Percentiles rank a stretch among this genome's conserved stretches.
Conservation (phyloP, 2,113 vertebrate genomes). For the Sinocyclocheilus rhinocerous region DNA sequence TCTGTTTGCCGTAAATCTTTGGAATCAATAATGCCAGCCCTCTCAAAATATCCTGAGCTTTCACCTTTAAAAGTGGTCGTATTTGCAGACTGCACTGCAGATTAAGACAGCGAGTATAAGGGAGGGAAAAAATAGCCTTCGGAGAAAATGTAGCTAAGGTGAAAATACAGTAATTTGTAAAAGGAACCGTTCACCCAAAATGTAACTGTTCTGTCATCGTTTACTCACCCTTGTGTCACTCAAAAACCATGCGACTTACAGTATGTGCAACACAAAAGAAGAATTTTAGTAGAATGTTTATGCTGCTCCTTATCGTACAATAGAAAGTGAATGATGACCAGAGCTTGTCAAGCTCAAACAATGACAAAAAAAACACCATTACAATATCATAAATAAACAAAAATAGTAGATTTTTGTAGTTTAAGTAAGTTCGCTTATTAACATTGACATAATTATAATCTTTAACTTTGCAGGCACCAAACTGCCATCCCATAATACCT, state of each 20-base stretch:
- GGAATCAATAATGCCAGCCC: not conserved
- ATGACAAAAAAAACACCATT: too few relatives aligned
- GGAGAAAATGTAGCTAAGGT: not conserved
- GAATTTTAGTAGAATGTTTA: too few relatives aligned
- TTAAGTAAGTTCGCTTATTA: too few relatives aligned
- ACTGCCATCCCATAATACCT: too few relatives aligned
- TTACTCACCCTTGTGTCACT: not conserved
- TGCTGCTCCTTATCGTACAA: too few relatives aligned
- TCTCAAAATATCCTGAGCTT: not conserved
- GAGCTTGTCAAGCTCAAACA: too few relatives aligned
- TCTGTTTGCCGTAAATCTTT: not conserved
- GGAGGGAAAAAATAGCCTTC: not conserved
- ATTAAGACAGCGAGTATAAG: not conserved
- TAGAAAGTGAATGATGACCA: too few relatives aligned
- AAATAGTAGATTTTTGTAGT: too few relatives aligned
- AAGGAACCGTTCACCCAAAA: not conserved
- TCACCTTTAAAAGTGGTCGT: not conserved
- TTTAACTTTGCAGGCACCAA: too few relatives aligned
- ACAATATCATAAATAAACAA: too few relatives aligned
- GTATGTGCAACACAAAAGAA: too few relatives aligned
- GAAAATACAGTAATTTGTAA: not conserved
- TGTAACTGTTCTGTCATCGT: not conserved
- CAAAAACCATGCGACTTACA: not conserved
- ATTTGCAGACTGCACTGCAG: not conserved
- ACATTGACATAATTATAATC: too few relatives aligned